phyloP scores from a whole-genome alignment of 2,113 vertebrate genomes.

The Ahaetulla prasina region DNA sequence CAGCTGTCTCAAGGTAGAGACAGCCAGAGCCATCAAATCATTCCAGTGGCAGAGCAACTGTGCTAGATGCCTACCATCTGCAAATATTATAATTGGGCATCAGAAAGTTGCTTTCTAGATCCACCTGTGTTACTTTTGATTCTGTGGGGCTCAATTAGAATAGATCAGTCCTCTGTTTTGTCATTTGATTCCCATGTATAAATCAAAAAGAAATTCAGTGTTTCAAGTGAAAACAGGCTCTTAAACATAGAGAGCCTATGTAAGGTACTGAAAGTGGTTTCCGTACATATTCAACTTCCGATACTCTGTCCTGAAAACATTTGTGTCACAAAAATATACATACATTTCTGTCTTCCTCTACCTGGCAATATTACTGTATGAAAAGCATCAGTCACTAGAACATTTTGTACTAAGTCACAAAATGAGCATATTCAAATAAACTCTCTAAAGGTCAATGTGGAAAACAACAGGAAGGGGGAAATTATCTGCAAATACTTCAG shows the following conservation, averaged over 20 bases:
- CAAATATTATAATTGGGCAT: not conserved
- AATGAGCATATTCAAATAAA: not conserved
- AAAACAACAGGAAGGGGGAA: not conserved
- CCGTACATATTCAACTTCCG: not conserved
- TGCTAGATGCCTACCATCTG: not conserved
- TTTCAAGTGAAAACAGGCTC: not conserved
- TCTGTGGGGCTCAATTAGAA: not conserved
- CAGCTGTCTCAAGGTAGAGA: not conserved
- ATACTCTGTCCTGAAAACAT: not conserved
- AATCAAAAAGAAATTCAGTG: not conserved
- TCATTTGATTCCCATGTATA: not conserved
- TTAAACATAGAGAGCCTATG: not conserved
- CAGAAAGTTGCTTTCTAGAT: not conserved
- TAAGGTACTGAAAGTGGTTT: not conserved
- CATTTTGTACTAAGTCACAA: not conserved
- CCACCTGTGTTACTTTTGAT: not conserved
- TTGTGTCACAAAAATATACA: not conserved
- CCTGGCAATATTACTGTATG: not conserved
- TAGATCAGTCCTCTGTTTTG: not conserved
- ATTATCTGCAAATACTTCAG: not conserved
- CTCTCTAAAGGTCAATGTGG: not conserved
- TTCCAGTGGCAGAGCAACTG: conserved; percentile 5
- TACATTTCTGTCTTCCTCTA: not conserved
- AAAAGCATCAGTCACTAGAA: not conserved
- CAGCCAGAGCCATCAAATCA: conserved; percentile 1